Evolutionary conservation across 2,113 vertebrate species (phyloP), one percentile per base, ranked within the genome.

Genomic region (Spermophilus dauricus): DNA sequence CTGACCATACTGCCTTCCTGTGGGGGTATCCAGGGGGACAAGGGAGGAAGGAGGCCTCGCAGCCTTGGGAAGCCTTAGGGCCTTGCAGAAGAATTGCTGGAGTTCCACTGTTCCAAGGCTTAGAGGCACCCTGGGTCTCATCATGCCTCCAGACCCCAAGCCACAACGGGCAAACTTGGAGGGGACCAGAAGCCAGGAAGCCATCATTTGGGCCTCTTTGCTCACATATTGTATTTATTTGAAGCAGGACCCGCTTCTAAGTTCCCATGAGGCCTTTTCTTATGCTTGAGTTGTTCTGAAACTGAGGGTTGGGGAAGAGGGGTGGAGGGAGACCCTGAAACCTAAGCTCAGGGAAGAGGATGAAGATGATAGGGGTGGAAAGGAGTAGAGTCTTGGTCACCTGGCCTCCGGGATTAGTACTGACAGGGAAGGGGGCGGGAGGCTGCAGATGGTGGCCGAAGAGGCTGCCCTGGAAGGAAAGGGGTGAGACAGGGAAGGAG

Each of bases 181-280:
- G 81, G 81, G 10, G 17, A 37, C 22, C 63, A 45, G 56, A 87
- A 48, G 58, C 11, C 3, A 4, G 86, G 76, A 48, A 56, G 65
- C 53, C 42, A 4, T 58, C 30, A 1, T 80, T 37, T 18, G n/a
- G 42, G 80, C 76, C 58, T 95, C 80, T 32, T 67, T 72, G 92
- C 91, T 91, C 95, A 78, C 91, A 94, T 85, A 56, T 42, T 97
- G 88, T 87, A 92, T 77, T 94, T 95, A 94, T 97, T 80, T 77
- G 97, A 85, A 89, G 86, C 45, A 32, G 42, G 58, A 61, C 61
- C 67, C 51, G 82, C 88, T 96, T 93, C 85, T 78, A 80, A 73
- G 63, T 90, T 90, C 81, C 67, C 77, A 11, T 4, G 67, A 92
- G 91, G 61, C 20, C 70, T 77, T 92, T 89, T 70, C 53, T 92